phyloP scores from a whole-genome alignment of 1,140 invertebrate genomes.

The Conopomorpha cramerella region DNA sequence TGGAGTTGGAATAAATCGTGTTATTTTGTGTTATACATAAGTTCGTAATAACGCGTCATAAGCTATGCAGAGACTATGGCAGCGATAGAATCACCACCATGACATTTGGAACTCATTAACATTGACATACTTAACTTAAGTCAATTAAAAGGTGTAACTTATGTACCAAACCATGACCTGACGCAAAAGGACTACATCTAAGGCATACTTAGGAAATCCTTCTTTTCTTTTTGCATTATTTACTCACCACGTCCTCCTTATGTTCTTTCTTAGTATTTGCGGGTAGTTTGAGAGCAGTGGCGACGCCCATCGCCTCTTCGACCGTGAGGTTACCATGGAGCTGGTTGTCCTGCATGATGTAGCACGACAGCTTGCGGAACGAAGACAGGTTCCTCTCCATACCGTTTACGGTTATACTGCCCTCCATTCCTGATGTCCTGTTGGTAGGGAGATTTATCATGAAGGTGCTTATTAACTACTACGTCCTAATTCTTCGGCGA shows the following conservation, averaged over 20 bases:
- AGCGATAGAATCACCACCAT: too few species aligned
- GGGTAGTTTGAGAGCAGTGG: slow-evolving; percentile 87
- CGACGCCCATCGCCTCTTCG: slow-evolving; percentile 91
- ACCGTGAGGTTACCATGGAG: slow-evolving; percentile 92
- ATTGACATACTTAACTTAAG: too few species aligned
- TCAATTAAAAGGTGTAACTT: too few species aligned
- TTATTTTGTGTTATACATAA: background rate
- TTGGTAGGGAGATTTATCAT: slow-evolving; percentile 16
- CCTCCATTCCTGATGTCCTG: slow-evolving; percentile 77
- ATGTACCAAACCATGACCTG: too few species aligned
- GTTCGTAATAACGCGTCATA: too few species aligned
- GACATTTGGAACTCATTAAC: too few species aligned
- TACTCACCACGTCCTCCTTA: slow-evolving; percentile 82
- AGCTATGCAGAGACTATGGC: too few species aligned
- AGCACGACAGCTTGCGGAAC: slow-evolving; percentile 93
- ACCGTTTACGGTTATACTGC: slow-evolving; percentile 85
- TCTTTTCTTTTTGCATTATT: too few species aligned
- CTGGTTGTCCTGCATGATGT: slow-evolving; percentile 98
- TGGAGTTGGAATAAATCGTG: slow-evolving; percentile 30
- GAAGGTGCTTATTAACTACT: too few species aligned
- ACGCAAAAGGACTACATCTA: too few species aligned
- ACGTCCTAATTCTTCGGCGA: too few species aligned
- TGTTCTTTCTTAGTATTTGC: slow-evolving; percentile 69
- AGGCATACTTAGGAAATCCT: too few species aligned
- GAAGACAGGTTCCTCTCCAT: slow-evolving; percentile 84